phyloP scores from a whole-genome alignment of 1,140 invertebrate genomes.

The Magallana angulata region DNA sequence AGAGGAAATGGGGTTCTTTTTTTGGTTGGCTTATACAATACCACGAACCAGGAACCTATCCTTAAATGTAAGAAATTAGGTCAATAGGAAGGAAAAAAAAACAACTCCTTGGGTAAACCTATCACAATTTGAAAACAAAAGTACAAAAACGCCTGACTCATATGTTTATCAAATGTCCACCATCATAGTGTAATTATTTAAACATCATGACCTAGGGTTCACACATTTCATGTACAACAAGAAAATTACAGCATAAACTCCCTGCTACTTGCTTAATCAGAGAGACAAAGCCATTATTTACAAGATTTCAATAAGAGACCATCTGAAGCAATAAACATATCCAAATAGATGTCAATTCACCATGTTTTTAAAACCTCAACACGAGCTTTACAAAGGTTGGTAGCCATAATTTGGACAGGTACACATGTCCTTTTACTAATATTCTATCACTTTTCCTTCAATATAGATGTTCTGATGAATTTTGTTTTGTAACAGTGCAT shows the following conservation, averaged over 20 bases:
- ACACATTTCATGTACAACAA: neutral
- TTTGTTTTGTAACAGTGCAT: constrained; percentile 24
- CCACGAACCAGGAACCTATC: too few relatives aligned
- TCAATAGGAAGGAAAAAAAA: too few relatives aligned
- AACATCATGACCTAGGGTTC: neutral
- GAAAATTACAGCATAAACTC: constrained; percentile 11
- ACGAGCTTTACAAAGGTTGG: neutral
- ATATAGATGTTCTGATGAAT: constrained; percentile 12
- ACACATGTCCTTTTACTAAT: neutral
- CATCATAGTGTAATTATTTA: neutral
- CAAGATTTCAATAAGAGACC: neutral
- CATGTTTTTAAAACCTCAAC: constrained; percentile 13
- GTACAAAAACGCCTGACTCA: constrained; percentile 16
- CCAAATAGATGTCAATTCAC: neutral
- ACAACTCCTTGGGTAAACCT: too few relatives aligned
- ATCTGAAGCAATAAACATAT: neutral
- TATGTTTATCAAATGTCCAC: neutral
- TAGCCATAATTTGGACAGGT: neutral
- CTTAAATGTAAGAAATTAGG: too few relatives aligned
- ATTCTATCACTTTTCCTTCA: constrained; percentile 17
- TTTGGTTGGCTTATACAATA: too few relatives aligned
- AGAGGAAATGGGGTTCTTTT: too few relatives aligned
- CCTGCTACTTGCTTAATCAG: neutral
- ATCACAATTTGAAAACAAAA: neutral
- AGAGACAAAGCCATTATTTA: neutral